Evolutionary conservation across 2,797 vertebrate genomes (phyloP).

Genomic region (Galago senegalensis): DNA sequence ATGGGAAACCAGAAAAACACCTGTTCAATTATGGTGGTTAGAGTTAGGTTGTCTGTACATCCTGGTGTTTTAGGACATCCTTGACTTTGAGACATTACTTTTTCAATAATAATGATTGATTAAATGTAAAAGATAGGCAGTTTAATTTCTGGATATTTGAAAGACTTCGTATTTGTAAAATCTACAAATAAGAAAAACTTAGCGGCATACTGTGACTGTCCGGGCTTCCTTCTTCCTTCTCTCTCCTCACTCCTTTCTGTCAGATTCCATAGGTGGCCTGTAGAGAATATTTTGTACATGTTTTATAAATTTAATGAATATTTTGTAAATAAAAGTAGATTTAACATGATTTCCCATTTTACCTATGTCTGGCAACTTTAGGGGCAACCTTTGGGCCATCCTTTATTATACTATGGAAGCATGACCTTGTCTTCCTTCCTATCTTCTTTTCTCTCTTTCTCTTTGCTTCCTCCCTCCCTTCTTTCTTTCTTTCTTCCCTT

Average conservation of each 20-base stretch:
- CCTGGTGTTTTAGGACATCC: neutral
- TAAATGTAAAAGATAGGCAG: neutral
- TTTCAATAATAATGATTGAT: neutral
- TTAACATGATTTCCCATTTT: no score
- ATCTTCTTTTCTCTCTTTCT: no score
- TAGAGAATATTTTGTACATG: no score
- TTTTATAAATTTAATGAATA: no score
- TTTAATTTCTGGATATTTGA: neutral
- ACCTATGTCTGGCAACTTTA: no score
- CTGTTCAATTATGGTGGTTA: neutral
- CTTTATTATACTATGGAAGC: neutral
- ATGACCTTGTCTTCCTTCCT: neutral
- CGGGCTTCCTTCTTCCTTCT: neutral
- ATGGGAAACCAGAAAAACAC: neutral
- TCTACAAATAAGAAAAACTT: neutral
- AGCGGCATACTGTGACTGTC: neutral
- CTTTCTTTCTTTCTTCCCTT: neutral
- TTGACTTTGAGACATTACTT: slow-evolving; percentile 28
- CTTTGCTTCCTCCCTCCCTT: neutral
- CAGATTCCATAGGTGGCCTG: neutral
- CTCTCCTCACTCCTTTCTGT: neutral
- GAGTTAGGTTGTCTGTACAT: neutral
- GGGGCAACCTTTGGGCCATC: no score
- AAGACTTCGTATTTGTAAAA: neutral
- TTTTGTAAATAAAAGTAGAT: no score